Evolutionary conservation across 2,888 invertebrate species (phyloP), one percentile per base, ranked within the genome.

Genomic region (Sarcophaga carnaria): DNA sequence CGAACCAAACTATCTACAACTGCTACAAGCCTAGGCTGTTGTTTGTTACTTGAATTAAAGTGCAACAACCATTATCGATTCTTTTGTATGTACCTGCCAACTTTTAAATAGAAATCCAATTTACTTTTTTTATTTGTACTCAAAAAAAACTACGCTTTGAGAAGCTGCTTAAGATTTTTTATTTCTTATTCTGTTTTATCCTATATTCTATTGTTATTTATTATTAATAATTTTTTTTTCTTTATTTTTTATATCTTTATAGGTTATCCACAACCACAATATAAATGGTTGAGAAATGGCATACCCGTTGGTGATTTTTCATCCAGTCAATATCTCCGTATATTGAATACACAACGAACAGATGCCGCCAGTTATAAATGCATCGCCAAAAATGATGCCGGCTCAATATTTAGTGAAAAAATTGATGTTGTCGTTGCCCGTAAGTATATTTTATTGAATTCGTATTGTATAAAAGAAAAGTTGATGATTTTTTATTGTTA

Each of bases 341-440:
- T 98, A 90, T 95, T 96, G 91, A 96, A 96, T 91, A 97, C 98
- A 77, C 95, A 95, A 90, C 95, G 96, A 86, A 95, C 96, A 90
- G 97, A 98, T 94, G 97, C 97, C 80, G 99, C 99, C 74, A 96
- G 96, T 86, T 99, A 99, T 94, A 96, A 98, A 93, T 98, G 98
- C 94, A 96, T 98, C 89, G 98, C 98, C 37, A 96, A 96, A 91
- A 99, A 99, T 94, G 96, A 96, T 90, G 97, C 97, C 80, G 99
- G 99, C 81, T 97, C 98, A 88, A 97, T 98, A 93, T 96, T 98
- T 93, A 98, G 98, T 93, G 97, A 98, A 93, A 97, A 97, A 94
- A 97, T 97, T 92, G 96, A 96, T 92, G 96, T 99, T 89, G 95
- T 96, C 88, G 98, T 99, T 90, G 98, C 98, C 86, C 98, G 98